Base-by-base conservation (phyloP, 2,797 vertebrate species). In the Gastrophryne carolinensis region DNA sequence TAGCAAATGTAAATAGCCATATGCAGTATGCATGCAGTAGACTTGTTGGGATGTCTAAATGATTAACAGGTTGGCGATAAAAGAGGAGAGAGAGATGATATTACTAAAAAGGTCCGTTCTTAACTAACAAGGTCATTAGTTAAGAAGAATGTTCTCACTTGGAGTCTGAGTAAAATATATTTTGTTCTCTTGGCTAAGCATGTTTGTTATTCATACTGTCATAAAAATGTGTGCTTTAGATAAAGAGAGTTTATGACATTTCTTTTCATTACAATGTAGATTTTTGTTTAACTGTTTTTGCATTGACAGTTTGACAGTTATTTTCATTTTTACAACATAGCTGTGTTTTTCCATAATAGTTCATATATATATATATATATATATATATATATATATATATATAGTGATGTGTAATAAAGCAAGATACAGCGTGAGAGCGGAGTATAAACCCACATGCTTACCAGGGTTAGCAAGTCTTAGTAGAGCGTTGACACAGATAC, bases 401-500 rank as follows among this genome's bases (percentile, higher is more conserved):
- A 53, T 35, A 37, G 13, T 35, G n/a, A 26, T 47, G 1, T 49
- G 56, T 26, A 62, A 32, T 44, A 39, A n/a, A 67, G 62, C 26
- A 74, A 49, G 41, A 47, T 41, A 65, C 7, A 39, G 1, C 44
- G 5, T 57, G n/a, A 15, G n/a, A 15, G 3, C 24, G 37, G 8
- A 27, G 49, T 29, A 52, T 50, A 39, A 71, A 50, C 29, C 29
- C 41, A 60, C 52, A 23, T 58, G 50, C 75, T 78, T 78, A 78
- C 75, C 75, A 37, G 8, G n/a, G 9, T 15, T 8, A 34, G 13
- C 21, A 49, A 23, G 21, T 34, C 66, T 37, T 29, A 66, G 60
- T 15, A 39, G 50, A 37, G 32, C 23, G 52, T 30, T 78, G 75
- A 78, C 68, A 72, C 75, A 78, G 75, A 78, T 78, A 58, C 50